These are phyloP conservation scores for Lordiphosa mommai DNA, from an alignment of 1,140 invertebrate genomes.

Conservation along the genomic window DNA sequence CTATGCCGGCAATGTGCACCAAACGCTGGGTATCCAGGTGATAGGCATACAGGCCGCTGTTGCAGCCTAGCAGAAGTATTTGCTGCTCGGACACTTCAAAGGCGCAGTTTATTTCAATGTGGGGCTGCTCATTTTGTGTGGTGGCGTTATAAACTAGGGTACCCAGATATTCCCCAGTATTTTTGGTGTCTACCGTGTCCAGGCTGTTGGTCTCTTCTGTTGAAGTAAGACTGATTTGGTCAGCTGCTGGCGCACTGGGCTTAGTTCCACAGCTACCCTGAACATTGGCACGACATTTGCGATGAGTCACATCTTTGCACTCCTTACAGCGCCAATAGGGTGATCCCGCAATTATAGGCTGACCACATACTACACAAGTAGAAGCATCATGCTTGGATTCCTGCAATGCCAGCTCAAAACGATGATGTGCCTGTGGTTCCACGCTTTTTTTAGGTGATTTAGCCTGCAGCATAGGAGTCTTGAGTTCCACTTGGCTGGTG, in stretches of 20 bases:
- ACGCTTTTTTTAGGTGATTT: constrained; percentile 17
- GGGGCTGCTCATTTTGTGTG: background rate
- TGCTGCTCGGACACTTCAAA: constrained; percentile 68
- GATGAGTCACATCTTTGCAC: constrained; percentile 61
- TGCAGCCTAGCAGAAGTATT: constrained; percentile 66
- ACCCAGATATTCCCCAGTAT: constrained; percentile 43
- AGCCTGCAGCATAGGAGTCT: background rate
- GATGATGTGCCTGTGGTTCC: constrained; percentile 41
- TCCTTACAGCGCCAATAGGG: constrained; percentile 75
- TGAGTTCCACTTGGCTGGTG: constrained; percentile 41
- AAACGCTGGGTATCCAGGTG: constrained; percentile 70
- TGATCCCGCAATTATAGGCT: constrained; percentile 48
- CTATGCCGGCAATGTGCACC: constrained; percentile 84
- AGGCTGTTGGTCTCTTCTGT: constrained; percentile 35
- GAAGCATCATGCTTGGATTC: constrained; percentile 26
- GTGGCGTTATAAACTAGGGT: constrained; percentile 41
- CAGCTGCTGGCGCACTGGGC: constrained; percentile 13
- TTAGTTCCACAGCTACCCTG: constrained; percentile 44
- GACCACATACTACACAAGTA: constrained; percentile 50
- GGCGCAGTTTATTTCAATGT: constrained; percentile 67
- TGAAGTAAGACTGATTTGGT: constrained; percentile 17
- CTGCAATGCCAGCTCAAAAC: constrained; percentile 68
- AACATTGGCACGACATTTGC: constrained; percentile 62
- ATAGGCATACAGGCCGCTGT: constrained; percentile 69
- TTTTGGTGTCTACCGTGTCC: constrained; percentile 24